phyloP scores from a whole-genome alignment of 2,113 vertebrate species.

The Pardalotus punctatus region DNA sequence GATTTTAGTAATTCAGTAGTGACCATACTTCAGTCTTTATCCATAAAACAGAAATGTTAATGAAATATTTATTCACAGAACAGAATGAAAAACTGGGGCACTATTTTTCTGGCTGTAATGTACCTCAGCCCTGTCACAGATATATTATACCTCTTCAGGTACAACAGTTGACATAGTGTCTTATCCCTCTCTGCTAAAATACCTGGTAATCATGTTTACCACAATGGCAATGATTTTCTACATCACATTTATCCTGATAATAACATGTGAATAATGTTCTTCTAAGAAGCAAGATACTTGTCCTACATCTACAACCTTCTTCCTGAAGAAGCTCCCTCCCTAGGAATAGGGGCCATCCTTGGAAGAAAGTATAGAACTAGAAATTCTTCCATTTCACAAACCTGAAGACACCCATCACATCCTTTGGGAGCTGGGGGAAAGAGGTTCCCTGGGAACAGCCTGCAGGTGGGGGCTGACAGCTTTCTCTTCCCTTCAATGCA shows the following conservation, averaged over 20 bases:
- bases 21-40: background rate
- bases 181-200: background rate
- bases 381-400: background rate
- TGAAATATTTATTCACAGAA: background rate
- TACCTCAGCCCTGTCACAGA: background rate
- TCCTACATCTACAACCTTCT: background rate
- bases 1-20: background rate
- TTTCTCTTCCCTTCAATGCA: background rate
- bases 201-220: background rate
- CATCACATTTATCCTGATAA: background rate
- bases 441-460: background rate
- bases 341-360: background rate
- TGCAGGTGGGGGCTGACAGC: background rate
- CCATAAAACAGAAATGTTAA: background rate
- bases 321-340: background rate
- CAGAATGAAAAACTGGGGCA: background rate
- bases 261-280: background rate
- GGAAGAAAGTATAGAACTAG: background rate
- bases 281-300: background rate
- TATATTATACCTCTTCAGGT: background rate
- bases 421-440: background rate
- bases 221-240: background rate
- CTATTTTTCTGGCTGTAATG: background rate
- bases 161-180: background rate
- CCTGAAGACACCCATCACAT: background rate